phyloP scores from a whole-genome alignment of 2,888 invertebrate species.

The Plagodis pulveraria region DNA sequence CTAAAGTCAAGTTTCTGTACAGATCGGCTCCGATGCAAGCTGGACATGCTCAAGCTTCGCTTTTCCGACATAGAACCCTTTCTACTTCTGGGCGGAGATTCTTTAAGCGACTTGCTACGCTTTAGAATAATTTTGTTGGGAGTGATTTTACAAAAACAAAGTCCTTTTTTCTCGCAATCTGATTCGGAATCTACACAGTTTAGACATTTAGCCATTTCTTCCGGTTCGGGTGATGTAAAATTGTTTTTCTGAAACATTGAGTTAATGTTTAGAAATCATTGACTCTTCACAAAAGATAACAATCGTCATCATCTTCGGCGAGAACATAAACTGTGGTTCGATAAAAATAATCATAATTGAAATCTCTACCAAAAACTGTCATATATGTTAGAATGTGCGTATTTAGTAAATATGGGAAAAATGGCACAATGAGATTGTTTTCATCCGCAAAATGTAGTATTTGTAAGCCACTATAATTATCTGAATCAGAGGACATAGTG shows the following conservation, averaged over 20 bases:
- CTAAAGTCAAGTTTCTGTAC: conserved; percentile 82
- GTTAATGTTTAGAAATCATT: not conserved
- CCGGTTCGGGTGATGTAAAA: conserved; percentile 73
- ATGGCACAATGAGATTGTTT: too few species aligned
- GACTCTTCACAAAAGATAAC: conserved; percentile 4
- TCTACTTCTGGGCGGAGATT: conserved; percentile 63
- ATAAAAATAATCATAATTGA: too few species aligned
- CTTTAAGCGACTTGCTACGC: conserved; percentile 71
- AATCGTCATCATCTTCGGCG: too few species aligned
- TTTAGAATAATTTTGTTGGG: conserved; percentile 60
- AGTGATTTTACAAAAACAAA: conserved; percentile 66
- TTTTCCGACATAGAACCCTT: conserved; percentile 64
- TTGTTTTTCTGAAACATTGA: conserved; percentile 65
- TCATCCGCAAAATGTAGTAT: too few species aligned
- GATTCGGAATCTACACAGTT: conserved; percentile 61
- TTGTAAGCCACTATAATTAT: too few species aligned
- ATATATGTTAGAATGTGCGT: too few species aligned
- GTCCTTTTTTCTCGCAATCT: conserved; percentile 54
- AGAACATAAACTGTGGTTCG: too few species aligned
- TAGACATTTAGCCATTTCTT: conserved; percentile 71
- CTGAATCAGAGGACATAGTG: too few species aligned
- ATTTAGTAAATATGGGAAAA: too few species aligned
- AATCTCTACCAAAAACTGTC: too few species aligned
- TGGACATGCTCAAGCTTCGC: conserved; percentile 73
- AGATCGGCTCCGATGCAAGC: conserved; percentile 74